A percentile compares a stretch with the other conserved stretches of the same genome.
These are phyloP conservation scores for Oplegnathus fasciatus DNA, from an alignment of 2,113 vertebrate genomes.

Conservation along the genomic window DNA sequence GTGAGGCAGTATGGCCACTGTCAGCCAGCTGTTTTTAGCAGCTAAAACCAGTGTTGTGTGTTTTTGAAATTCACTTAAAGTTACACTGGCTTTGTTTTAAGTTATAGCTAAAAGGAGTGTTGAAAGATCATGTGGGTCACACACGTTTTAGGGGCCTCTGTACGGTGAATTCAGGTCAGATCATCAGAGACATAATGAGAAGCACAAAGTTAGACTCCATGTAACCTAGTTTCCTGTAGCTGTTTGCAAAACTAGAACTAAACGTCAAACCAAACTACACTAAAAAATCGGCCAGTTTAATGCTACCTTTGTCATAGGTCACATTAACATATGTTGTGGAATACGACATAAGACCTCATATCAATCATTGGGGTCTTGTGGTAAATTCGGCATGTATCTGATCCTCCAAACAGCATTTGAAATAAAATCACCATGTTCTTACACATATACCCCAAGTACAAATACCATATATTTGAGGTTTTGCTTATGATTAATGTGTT, in stretches of 20 bases:
- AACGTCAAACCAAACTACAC: neutral
- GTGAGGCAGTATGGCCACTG: neutral
- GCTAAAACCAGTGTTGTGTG: constrained; percentile 7
- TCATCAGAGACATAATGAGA: constrained; percentile 22
- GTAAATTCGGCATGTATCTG: constrained; percentile 9
- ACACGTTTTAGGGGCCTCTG: neutral
- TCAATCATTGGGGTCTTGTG: neutral
- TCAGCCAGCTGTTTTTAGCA: constrained; percentile 39
- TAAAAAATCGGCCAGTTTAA: neutral
- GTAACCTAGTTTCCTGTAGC: constrained; percentile 20
- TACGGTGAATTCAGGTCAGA: constrained; percentile 47
- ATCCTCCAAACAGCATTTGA: constrained; percentile 12
- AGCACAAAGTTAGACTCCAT: constrained; percentile 27
- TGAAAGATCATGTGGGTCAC: neutral
- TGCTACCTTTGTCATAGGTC: neutral
- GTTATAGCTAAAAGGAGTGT: neutral
- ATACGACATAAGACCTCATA: neutral
- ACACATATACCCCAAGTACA: neutral
- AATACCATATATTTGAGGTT: neutral
- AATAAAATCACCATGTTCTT: neutral
- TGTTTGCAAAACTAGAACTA: neutral
- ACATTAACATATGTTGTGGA: neutral
- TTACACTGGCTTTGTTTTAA: neutral
- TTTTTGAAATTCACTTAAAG: neutral
- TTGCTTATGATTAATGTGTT: neutral